Base-by-base conservation (phyloP, 2,888 invertebrate species). In the Dione vanillae region DNA sequence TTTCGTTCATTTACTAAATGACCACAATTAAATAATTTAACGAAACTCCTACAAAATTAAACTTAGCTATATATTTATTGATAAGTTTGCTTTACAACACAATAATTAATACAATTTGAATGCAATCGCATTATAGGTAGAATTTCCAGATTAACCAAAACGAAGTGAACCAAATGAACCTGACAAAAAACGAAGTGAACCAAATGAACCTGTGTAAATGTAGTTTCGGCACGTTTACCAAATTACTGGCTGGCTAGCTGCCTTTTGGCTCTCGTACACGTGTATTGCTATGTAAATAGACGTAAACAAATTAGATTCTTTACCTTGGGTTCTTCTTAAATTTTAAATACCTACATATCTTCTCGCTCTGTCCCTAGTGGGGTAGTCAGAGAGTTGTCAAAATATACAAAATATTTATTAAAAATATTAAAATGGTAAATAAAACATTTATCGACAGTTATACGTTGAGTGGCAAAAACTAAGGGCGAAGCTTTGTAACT, bases 221-320 rank as follows among this genome's bases (percentile, higher is more conserved):
- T 49, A 49, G 49, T 51, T 59, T 67, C 49, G 11, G 27, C 1
- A 51, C 49, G 58, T 49, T 59, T 43, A 59, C 59, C 16, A n/a
- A 67, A 43, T 45, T 7, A 16, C 27, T n/a, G n/a, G n/a, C n/a
- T n/a, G 43, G 65, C 16, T 20, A 51, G 51, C 40, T 51, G 14
- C 47, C 35, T 16, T 16, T 65, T 27, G 41, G 14, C 35, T 1
- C 51, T 51, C 51, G 27, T 12, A 35, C 7, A 27, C 14, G 14
- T 52, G 2, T 14, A 52, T 27, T 52, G 27, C 1, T 12, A 52
- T 52, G 1, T 27, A 8, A 52, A 16, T 16, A 47, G 45, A 45
- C 14, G 6, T n/a, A n/a, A 45, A n/a, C n/a, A n/a, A 3, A 45
- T n/a, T 45, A 6, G 14, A n/a, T 27, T 27, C 27, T 5, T 27